These are phyloP conservation scores for Heliconius charithonia DNA, from an alignment of 2,888 invertebrate species.

Conservation along the genomic window DNA sequence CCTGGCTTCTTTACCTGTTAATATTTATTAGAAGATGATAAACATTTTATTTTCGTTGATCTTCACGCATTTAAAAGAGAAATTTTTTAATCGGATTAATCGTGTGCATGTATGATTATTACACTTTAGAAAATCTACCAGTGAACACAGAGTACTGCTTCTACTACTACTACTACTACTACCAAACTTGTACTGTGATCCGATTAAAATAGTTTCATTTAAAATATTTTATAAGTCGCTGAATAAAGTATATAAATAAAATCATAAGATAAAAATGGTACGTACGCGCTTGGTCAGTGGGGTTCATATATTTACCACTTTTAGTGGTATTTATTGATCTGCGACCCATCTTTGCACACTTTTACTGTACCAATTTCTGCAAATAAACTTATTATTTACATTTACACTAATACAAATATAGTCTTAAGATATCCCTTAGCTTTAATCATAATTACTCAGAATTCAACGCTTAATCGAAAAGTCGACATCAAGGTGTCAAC, in stretches of 20 bases:
- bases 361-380: conserved; percentile 2
- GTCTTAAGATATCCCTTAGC: neutral
- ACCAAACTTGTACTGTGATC: too few relatives aligned
- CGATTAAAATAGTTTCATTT: too few relatives aligned
- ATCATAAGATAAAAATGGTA: conserved; percentile 54
- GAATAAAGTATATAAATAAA: neutral
- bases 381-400: neutral
- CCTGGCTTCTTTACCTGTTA: conserved; percentile 96
- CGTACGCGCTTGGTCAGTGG: conserved; percentile 99
- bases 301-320: conserved; percentile 99
- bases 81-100: too few relatives aligned
- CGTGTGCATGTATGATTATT: too few relatives aligned
- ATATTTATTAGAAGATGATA: neutral
- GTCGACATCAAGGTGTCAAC: conserved; percentile 19
- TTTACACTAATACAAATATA: neutral
- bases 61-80: too few relatives aligned
- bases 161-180: too few relatives aligned
- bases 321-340: conserved; percentile 99
- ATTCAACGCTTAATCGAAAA: conserved; percentile 14
- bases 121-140: too few relatives aligned
- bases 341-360: conserved; percentile 90
- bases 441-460: neutral
- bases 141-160: too few relatives aligned
- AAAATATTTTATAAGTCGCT: neutral
- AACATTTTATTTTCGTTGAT: too few relatives aligned